Evolutionary conservation across 30 jellyfish, hydroid and myxozoan genomes (phyloP).

Genomic region (Mastigias papua): DNA sequence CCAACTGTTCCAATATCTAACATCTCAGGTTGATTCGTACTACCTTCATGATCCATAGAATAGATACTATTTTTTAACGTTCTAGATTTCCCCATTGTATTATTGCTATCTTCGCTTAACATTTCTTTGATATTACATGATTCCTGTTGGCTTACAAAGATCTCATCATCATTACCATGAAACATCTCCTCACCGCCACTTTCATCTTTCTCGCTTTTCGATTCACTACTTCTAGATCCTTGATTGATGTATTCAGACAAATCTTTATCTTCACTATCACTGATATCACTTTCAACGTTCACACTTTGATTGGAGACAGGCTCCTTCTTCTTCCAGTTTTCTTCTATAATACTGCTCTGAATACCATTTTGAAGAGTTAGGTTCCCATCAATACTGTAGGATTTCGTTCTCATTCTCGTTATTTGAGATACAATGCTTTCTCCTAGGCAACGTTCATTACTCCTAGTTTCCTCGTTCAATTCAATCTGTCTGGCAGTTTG

Average conservation of each 20-base stretch:
- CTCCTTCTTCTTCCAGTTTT: neutral
- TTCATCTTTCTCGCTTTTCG: neutral
- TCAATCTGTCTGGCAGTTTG: neutral
- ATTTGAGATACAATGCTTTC: slow-evolving; percentile 46
- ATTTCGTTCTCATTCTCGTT: neutral
- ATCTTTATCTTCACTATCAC: slow-evolving; percentile 2
- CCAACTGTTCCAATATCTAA: no score
- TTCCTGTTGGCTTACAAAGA: neutral
- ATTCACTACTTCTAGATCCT: neutral
- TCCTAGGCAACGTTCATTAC: neutral
- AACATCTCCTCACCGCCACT: neutral
- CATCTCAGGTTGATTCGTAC: no score
- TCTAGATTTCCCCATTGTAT: neutral
- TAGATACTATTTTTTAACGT: neutral
- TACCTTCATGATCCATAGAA: neutral
- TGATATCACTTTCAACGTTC: neutral
- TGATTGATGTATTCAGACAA: neutral
- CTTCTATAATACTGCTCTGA: neutral
- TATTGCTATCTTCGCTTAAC: neutral
- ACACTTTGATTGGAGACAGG: neutral
- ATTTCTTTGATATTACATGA: neutral
- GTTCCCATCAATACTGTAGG: neutral
- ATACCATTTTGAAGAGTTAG: neutral
- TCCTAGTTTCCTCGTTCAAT: neutral
- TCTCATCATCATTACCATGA: neutral